A percentile compares a stretch with the other conserved stretches of the same genome.
phyloP scores from a whole-genome alignment of 2,113 vertebrate species.

The Alethe castanea region DNA sequence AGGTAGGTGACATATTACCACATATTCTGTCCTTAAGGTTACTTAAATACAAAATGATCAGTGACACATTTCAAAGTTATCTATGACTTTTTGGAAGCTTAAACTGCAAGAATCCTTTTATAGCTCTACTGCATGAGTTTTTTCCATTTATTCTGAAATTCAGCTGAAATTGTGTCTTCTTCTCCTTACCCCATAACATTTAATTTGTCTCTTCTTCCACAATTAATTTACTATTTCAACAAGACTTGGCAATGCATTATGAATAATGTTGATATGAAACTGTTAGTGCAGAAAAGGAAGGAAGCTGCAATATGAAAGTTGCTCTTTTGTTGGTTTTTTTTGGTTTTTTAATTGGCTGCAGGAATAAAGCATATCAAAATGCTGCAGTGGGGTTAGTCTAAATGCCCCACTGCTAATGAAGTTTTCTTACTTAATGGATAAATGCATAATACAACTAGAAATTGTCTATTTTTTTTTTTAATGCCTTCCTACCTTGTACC shows the following conservation, averaged over 20 bases:
- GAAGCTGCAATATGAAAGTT: not conserved
- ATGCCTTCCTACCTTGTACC: conserved; percentile 78
- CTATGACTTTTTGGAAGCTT: not conserved
- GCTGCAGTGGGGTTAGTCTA: not conserved
- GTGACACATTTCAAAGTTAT: not conserved
- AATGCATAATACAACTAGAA: not conserved
- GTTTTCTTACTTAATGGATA: not conserved
- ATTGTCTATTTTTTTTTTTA: not conserved
- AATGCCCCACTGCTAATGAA: not conserved
- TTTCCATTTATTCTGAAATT: conserved; percentile 9
- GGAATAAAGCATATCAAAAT: not conserved
- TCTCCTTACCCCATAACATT: not conserved
- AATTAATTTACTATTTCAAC: conserved; percentile 29
- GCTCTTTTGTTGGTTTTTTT: too few relatives aligned
- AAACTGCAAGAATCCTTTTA: conserved; percentile 27
- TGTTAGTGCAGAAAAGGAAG: not conserved
- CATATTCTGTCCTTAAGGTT: not conserved
- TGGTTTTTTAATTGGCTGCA: not conserved
- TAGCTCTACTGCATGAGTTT: not conserved
- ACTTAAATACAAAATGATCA: conserved; percentile 16
- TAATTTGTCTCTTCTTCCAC: conserved; percentile 24
- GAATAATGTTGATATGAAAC: not conserved
- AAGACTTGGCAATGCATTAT: not conserved
- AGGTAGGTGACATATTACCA: not conserved
- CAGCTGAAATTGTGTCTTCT: not conserved